Base-by-base conservation (phyloP, 53 echinoderm and acorn worm species). In the Astropecten irregularis region DNA sequence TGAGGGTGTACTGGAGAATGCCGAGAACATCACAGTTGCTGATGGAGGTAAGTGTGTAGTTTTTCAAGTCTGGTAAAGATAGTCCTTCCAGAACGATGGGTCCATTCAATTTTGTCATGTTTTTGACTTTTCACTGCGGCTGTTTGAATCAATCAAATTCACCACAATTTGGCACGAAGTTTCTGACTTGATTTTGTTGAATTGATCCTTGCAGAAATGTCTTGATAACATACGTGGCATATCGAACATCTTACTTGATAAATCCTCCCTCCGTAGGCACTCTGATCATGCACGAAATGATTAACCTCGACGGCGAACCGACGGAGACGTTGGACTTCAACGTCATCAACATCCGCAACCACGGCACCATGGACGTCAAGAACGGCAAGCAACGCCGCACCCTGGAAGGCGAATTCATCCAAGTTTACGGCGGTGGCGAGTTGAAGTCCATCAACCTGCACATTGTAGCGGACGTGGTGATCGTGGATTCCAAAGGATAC, bases 221-320 rank as follows among this genome's bases (percentile, higher is more conserved):
- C n/a, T n/a, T n/a, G n/a, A n/a, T n/a, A n/a, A n/a, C n/a, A n/a
- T n/a, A n/a, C n/a, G n/a, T n/a, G n/a, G n/a, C n/a, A n/a, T n/a
- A n/a, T n/a, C n/a, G n/a, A n/a, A n/a, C n/a, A n/a, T n/a, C n/a
- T n/a, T n/a, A n/a, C n/a, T n/a, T n/a, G n/a, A n/a, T n/a, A n/a
- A n/a, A n/a, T n/a, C n/a, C n/a, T n/a, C n/a, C n/a, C n/a, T n/a
- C n/a, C n/a, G n/a, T 32, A 95, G 95, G 95, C 30, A 84, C 77
- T 13, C 62, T 95, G 31, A 76, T 87, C 63, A 95, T 95, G 95
- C 95, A 95, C 76, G 92, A 95, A 71, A 95, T 95, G 95, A 88
- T 95, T 59, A 86, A 84, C 49, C 39, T 89, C 0, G 76, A 88
- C 36, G 92, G 92, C 9, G 66, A 82, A 23, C 27, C 92, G n/a